Conservation (phyloP, 2,888 invertebrate genomes). For the Blera fallax region DNA sequence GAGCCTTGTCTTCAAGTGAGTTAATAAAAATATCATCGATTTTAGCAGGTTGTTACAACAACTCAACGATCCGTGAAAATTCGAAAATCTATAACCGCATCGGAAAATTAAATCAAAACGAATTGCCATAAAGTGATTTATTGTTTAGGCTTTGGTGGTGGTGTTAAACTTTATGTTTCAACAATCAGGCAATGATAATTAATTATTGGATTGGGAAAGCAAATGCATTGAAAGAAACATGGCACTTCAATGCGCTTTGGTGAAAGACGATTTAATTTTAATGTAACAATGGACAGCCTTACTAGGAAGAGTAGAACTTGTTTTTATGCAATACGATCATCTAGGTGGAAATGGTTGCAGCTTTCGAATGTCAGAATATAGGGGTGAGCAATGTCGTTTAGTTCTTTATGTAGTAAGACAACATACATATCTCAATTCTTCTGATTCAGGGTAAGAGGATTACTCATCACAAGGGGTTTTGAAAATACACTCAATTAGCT, state of each 20-base stretch:
- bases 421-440: too few relatives aligned
- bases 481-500: too few relatives aligned
- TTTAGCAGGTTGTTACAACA: neutral
- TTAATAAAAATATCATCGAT: neutral
- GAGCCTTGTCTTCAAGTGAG: neutral
- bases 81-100: conserved; percentile 6
- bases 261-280: too few relatives aligned
- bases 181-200: neutral
- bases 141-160: neutral
- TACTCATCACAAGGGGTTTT: too few relatives aligned
- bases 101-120: neutral
- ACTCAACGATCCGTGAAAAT: neutral
- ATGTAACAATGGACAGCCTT: neutral
- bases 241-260: neutral
- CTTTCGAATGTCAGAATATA: too few relatives aligned
- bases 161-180: conserved; percentile 11
- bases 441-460: too few relatives aligned
- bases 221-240: neutral
- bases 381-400: too few relatives aligned
- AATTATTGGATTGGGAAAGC: neutral
- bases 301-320: too few relatives aligned
- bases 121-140: neutral
- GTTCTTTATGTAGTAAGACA: too few relatives aligned
- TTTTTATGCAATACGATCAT: too few relatives aligned
- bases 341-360: too few relatives aligned